These are phyloP conservation scores for Huso huso DNA, from an alignment of 2,797 vertebrate genomes.

Conservation along the genomic window DNA sequence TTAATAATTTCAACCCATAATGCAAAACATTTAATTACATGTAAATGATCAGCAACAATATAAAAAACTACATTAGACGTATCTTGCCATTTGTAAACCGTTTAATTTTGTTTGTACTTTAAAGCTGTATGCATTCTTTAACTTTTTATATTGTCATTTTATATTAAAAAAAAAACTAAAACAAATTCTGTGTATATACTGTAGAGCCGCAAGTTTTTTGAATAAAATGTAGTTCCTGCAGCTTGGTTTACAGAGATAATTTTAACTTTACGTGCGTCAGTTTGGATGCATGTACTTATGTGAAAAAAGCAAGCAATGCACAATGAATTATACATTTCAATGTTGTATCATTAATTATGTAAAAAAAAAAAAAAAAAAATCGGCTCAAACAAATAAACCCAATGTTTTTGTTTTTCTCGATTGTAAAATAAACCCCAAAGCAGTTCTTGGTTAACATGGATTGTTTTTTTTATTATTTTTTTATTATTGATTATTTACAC, in stretches of 20 bases:
- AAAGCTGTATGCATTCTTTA: constrained; percentile 81
- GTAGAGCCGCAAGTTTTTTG: constrained; percentile 81
- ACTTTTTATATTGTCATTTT: constrained; percentile 8
- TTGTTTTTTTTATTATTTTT: constrained; percentile 71
- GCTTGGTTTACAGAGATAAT: constrained; percentile 85
- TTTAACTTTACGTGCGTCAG: constrained; percentile 79
- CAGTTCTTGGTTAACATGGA: constrained; percentile 89
- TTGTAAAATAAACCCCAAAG: constrained; percentile 98
- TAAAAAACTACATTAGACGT: constrained; percentile 75
- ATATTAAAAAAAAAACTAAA: constrained; percentile 43
- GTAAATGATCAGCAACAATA: constrained; percentile 89
- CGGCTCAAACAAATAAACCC: constrained; percentile 84
- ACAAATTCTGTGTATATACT: constrained; percentile 90
- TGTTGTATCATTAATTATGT: constrained; percentile 89
- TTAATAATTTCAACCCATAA: constrained; percentile 22
- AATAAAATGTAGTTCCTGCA: constrained; percentile 86
- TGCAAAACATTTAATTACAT: constrained; percentile 66
- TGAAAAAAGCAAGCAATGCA: constrained; percentile 77
- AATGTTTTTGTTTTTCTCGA: constrained; percentile 81
- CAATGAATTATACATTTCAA: constrained; percentile 84
- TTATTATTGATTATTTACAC: too few species aligned
- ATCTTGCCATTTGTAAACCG: constrained; percentile 88
- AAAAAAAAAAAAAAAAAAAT: constrained; percentile 46
- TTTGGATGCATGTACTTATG: constrained; percentile 80
- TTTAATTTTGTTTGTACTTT: constrained; percentile 93